These are phyloP conservation scores for Neodiprion virginianus DNA, from an alignment of 1,140 invertebrate genomes.

Conservation along the genomic window DNA sequence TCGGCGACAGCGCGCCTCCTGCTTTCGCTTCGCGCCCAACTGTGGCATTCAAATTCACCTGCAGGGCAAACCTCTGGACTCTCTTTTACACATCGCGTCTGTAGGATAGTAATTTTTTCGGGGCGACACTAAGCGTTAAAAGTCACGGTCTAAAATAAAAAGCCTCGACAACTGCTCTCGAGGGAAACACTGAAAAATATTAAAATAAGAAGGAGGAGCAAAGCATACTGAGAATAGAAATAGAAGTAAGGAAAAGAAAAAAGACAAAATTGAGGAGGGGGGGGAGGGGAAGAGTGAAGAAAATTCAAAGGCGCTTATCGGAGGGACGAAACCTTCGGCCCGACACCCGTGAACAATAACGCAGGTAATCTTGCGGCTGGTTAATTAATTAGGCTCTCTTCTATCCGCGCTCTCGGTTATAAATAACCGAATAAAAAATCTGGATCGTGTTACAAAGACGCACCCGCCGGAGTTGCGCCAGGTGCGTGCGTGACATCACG, in stretches of 20 bases:
- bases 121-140: too few species aligned
- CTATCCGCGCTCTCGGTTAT: constrained; percentile 6
- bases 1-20: neutral
- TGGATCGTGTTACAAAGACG: constrained; percentile 56
- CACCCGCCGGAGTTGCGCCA: constrained; percentile 43
- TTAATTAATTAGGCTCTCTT: constrained; percentile 28
- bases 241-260: too few species aligned
- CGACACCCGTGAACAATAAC: neutral
- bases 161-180: too few species aligned
- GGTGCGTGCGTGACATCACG: constrained; percentile 54
- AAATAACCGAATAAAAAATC: constrained; percentile 35
- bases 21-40: too few species aligned
- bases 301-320: neutral
- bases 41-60: too few species aligned
- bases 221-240: too few species aligned
- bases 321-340: neutral
- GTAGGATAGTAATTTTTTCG: too few species aligned
- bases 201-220: too few species aligned
- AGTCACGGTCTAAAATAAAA: too few species aligned
- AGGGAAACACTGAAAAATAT: too few species aligned
- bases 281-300: neutral
- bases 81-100: too few species aligned
- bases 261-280: neutral
- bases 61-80: too few species aligned
- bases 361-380: constrained; percentile 14